Evolutionary conservation across 2,888 invertebrate species (phyloP), one percentile per base, ranked within the genome.

Genomic region (Drosophila niveifrons): DNA sequence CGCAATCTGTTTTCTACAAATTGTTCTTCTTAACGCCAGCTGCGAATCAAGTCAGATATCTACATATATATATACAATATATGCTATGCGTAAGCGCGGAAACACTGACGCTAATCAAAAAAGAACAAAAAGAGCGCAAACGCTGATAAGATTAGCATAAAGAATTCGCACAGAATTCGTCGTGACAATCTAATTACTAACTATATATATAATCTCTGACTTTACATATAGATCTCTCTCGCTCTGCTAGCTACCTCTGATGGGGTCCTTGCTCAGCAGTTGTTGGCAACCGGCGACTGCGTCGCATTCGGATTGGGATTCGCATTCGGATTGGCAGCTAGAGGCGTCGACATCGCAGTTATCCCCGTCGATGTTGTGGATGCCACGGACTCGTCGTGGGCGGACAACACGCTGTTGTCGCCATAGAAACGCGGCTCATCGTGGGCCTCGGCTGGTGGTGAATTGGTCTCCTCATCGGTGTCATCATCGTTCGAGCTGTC

Each of bases 401-500:
- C 56, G 17, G 86, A 80, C 18, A 69, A 51, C 23, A 70, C 41
- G 47, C 86, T 86, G 52, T 73, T 88, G 72, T 92, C 93, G 61
- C 92, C 92, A 67, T 92, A 92, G 77, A 92, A 92, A 59, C 92
- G 92, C 28, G 92, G 92, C 66, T 93, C 92, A 72, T 91, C 92
- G 50, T 93, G 92, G 44, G 75, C 58, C 56, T 91, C 90, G 29
- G 77, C 76, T 28, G 77, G 81, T 29, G 88, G 74, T 39, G 86
- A 77, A 15, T 79, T 78, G 10, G 89, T 86, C n/a, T 92, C 93
- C 50, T 93, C 92, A 43, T 93, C 93, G 0, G 92, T 91, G 63
- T 92, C 92, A 69, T 93, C 92, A 58, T 92, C 93, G 23, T 84
- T 92, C 15, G 93, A 93, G 71, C 92, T 92, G 62, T 92, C 92